Evolutionary conservation across 1,140 invertebrate genomes (phyloP), one percentile per base, ranked within the genome.

Genomic region (Caenorhabditis brenneri): DNA sequence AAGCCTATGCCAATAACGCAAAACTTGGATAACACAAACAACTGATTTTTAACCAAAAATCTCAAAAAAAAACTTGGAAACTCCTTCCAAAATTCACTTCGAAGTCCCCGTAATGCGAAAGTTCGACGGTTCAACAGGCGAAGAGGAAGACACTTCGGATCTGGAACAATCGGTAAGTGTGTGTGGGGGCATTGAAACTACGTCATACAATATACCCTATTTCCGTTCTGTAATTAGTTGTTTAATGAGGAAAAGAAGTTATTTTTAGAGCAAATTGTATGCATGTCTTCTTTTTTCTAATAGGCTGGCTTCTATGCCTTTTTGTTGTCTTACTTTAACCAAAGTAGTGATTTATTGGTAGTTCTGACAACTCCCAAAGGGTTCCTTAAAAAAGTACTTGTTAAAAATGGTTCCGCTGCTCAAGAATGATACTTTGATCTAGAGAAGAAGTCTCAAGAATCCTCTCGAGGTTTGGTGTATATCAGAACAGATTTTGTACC

Each of bases 161-260:
- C 29, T 74, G 65, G 65, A 42, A 42, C 33, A 74, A 74, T 42
- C 65, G 36, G 65, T 74, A 22, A 74, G 65, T 39, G n/a, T n/a
- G n/a, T n/a, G n/a, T n/a, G n/a, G n/a, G n/a, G n/a, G n/a, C n/a
- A n/a, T n/a, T 12, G 5, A 42, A 31, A 39, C 3, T n/a, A 27
- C 24, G 4, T 55, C 0, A 22, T 24, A n/a, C 0, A 55, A 27
- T 27, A 42, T 42, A 42, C 39, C 12, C n/a, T 24, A 15, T 74
- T 74, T 24, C 65, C 36, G 36, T 9, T 65, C 29, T 36, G 10
- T 65, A 65, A 65, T 65, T 65, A 65, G 58, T 65, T 36, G 29
- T 58, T 6, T 58, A 58, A 58, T 27, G 27, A 58, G 24, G 29
- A n/a, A n/a, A n/a, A n/a, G n/a, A 29, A 58, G 6, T 7, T 58